A percentile compares a stretch with the other conserved stretches of the same genome.
Conservation (phyloP, 1,140 invertebrate species). For the Aricia agestis region DNA sequence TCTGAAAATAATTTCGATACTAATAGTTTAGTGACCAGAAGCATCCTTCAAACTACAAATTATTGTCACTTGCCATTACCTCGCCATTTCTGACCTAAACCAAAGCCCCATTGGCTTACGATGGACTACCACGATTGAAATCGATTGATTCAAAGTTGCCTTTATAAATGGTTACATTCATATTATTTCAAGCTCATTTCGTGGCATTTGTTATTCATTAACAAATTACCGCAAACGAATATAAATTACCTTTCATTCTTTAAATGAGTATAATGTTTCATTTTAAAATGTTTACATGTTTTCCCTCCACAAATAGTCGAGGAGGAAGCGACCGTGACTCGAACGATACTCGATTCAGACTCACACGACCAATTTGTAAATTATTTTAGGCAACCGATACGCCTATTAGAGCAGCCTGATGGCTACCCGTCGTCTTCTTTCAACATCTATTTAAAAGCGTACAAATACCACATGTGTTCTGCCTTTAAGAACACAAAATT, state of each 20-base stretch:
- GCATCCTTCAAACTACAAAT: no score
- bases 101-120: no score
- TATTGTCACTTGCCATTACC: no score
- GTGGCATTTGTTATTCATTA: neutral
- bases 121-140: no score
- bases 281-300: constrained; percentile 10
- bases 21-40: no score
- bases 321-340: constrained; percentile 18
- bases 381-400: constrained; percentile 62
- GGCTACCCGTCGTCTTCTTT: constrained; percentile 70
- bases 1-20: no score
- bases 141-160: no score
- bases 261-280: neutral
- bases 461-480: constrained; percentile 28
- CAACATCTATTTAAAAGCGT: constrained; percentile 72
- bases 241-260: neutral
- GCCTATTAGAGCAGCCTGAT: constrained; percentile 73
- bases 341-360: constrained; percentile 17
- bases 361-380: constrained; percentile 57
- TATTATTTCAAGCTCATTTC: neutral
- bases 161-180: neutral
- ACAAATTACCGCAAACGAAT: neutral
- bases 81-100: no score
- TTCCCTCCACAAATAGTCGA: constrained; percentile 13
- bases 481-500: constrained; percentile 15